Base-by-base conservation (phyloP, 2,113 vertebrate genomes). In the Enhydra lutris region DNA sequence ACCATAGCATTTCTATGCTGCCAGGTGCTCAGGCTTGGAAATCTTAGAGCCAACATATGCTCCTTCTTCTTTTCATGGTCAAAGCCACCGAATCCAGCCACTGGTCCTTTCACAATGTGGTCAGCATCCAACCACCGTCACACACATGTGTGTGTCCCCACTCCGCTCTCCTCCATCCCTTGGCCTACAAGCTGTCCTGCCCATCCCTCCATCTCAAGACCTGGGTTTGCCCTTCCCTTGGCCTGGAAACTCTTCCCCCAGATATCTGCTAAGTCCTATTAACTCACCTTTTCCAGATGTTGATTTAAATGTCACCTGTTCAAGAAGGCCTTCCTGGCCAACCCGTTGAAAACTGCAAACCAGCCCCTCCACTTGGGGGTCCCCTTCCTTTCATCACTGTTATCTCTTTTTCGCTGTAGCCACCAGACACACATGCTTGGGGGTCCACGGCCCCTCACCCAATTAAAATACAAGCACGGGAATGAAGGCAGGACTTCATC, bases 311-410 rank as follows among this genome's bases (percentile, higher is more conserved):
- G n/a, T 83, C 69, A 24, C 45, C 23, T 24, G 6, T 34, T 71
- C 69, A 36, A 17, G 24, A 6, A 73, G 15, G 14, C 3, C 73
- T n/a, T 80, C 34, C 29, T 23, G 14, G 52, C 42, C 45, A 67
- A 21, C 31, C 71, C 31, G 4, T 76, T 81, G 11, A 87, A 36
- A 45, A 9, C 24, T 7, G 10, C 5, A 15, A 21, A 18, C n/a
- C 52, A 4, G 0, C 29, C 34, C 17, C 23, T 15, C 31, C 11
- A 31, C 39, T 4, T 14, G 1, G 24, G 5, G 4, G 15, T 29
- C 13, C 2, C 39, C 52, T n/a, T 71, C 69, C 36, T 12, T 18
- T 31, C 26, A 1, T 57, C 42, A 61, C 1, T 39, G 50, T 36
- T 69, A 52, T 79, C 50, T 79, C 20, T 69, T 55, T 24, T 29